These are phyloP conservation scores for Cryptoblepharus egeriae DNA, from an alignment of 2,797 vertebrate genomes.

Conservation along the genomic window DNA sequence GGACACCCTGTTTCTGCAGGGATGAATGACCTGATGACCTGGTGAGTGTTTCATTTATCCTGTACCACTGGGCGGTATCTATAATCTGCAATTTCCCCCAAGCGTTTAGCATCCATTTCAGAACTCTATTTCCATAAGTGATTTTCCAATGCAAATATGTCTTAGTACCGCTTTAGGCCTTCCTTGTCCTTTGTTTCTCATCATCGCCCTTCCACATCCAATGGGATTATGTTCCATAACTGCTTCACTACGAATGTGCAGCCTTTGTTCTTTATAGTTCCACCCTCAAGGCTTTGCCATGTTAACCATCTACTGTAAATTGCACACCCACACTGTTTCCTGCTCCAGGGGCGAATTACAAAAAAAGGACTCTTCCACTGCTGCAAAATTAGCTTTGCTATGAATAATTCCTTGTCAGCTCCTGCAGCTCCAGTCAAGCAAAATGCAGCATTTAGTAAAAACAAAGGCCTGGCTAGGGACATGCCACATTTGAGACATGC, in stretches of 20 bases:
- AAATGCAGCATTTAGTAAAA: neutral
- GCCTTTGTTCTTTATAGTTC: slow-evolving; percentile 50
- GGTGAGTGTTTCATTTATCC: neutral
- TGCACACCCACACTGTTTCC: slow-evolving; percentile 46
- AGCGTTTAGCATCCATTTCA: slow-evolving; percentile 40
- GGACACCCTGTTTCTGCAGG: slow-evolving; percentile 2
- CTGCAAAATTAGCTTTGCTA: slow-evolving; percentile 39
- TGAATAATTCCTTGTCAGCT: slow-evolving; percentile 28
- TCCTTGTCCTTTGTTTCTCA: slow-evolving; percentile 34
- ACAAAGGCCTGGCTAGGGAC: slow-evolving; percentile 7
- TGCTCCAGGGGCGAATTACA: slow-evolving; percentile 38
- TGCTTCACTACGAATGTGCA: slow-evolving; percentile 7
- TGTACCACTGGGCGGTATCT: neutral
- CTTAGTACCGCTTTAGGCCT: slow-evolving; percentile 6
- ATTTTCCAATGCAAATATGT: slow-evolving; percentile 48
- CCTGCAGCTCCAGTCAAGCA: neutral
- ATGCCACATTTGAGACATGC: neutral
- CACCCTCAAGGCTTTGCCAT: slow-evolving; percentile 45
- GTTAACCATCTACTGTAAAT: slow-evolving; percentile 58
- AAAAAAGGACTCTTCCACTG: slow-evolving; percentile 34
- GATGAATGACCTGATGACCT: slow-evolving; percentile 3
- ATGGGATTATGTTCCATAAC: neutral
- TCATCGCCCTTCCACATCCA: slow-evolving; percentile 7
- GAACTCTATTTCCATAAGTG: slow-evolving; percentile 13
- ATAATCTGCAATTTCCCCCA: slow-evolving; percentile 29